phyloP scores from a whole-genome alignment of 2,113 vertebrate genomes.

The Leiothrix lutea region DNA sequence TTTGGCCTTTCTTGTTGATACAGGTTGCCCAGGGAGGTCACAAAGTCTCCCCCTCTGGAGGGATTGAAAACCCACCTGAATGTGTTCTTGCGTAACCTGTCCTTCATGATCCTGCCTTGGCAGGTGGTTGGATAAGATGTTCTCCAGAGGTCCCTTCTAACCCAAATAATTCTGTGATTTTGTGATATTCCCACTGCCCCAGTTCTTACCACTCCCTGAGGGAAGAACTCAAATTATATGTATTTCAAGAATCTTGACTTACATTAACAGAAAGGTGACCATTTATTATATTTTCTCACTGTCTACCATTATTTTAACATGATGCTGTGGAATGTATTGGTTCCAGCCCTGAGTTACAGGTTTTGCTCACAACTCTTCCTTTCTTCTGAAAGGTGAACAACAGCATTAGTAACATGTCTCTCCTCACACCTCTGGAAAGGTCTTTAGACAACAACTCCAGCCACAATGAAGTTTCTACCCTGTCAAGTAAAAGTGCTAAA shows the following conservation, averaged over 20 bases:
- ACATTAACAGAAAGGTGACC: background rate
- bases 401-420: background rate
- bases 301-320: background rate
- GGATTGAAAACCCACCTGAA: background rate
- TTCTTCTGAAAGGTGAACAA: background rate
- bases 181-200: background rate
- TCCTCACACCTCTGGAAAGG: background rate
- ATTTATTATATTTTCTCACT: background rate
- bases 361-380: background rate
- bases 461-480: background rate
- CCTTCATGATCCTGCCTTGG: background rate
- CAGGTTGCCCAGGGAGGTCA: background rate
- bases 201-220: background rate
- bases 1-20: background rate
- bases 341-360: background rate
- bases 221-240: background rate
- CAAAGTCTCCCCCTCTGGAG: background rate
- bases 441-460: background rate
- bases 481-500: background rate
- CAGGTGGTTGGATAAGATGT: accelerated
- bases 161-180: background rate
- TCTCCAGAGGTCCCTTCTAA: background rate
- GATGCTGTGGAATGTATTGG: background rate
- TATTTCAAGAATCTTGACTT: background rate
- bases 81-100: background rate